Conservation (phyloP, 2,113 vertebrate genomes). For the Oreochromis niloticus region DNA sequence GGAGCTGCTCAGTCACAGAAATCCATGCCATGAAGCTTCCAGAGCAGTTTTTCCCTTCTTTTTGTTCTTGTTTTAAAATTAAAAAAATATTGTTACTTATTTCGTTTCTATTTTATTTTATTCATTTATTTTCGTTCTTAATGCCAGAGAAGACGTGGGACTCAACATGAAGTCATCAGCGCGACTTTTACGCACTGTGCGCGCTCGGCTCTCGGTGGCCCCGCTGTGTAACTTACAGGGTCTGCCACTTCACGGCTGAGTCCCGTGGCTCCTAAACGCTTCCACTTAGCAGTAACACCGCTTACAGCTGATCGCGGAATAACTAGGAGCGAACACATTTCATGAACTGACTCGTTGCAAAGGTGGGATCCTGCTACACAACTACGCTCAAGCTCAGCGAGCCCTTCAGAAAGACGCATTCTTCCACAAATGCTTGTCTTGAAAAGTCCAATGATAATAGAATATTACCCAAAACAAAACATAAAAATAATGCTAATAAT, state of each 20-base stretch:
- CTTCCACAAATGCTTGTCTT: not conserved
- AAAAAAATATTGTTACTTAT: not conserved
- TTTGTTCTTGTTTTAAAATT: not conserved
- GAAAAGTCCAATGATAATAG: not conserved
- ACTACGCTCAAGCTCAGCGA: not conserved
- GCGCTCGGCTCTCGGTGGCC: too few relatives aligned
- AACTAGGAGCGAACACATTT: not conserved
- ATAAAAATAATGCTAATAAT: not conserved
- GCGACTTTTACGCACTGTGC: too few relatives aligned
- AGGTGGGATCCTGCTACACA: not conserved
- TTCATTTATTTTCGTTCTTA: too few relatives aligned
- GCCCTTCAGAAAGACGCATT: not conserved
- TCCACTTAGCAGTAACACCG: too few relatives aligned
- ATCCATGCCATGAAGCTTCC: not conserved
- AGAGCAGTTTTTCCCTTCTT: too few relatives aligned
- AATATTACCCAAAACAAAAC: not conserved
- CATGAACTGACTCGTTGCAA: not conserved
- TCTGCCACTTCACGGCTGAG: too few relatives aligned
- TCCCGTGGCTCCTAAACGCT: too few relatives aligned
- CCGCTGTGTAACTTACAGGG: too few relatives aligned
- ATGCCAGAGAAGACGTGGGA: too few relatives aligned
- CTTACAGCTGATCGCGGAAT: too few relatives aligned
- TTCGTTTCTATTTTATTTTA: not conserved
- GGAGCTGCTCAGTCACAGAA: not conserved
- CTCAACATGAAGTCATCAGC: too few relatives aligned